Conservation (phyloP, 2,888 invertebrate species). For the Drosophila recens region DNA sequence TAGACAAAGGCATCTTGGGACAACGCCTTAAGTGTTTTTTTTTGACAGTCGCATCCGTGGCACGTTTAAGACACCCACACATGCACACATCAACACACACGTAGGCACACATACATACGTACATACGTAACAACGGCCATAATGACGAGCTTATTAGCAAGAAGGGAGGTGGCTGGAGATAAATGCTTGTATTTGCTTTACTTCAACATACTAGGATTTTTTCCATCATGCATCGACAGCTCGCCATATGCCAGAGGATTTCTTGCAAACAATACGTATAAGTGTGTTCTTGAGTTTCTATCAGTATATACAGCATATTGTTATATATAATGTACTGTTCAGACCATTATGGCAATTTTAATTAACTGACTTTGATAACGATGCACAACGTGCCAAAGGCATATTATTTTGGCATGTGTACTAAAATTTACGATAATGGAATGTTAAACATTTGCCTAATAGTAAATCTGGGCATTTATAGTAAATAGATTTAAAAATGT, state of each 20-base stretch:
- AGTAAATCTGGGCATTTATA: too few species aligned
- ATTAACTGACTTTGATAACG: conserved; percentile 70
- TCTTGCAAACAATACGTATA: conserved; percentile 59
- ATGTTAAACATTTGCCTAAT: background rate
- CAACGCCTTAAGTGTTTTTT: conserved; percentile 71
- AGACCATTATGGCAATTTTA: conserved; percentile 75
- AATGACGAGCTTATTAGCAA: conserved; percentile 68
- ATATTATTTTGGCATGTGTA: background rate
- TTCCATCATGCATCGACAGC: conserved; percentile 31
- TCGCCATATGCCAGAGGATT: conserved; percentile 58
- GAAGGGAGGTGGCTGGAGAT: conserved; percentile 42
- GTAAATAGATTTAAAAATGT: too few species aligned
- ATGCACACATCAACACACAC: conserved; percentile 7
- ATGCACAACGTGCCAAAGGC: background rate
- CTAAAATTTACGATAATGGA: background rate
- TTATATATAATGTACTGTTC: conserved; percentile 33
- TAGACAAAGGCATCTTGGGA: conserved; percentile 74
- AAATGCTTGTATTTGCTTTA: conserved; percentile 56
- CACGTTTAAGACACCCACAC: conserved; percentile 54
- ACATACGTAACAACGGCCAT: conserved; percentile 23
- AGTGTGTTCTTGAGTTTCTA: conserved; percentile 52
- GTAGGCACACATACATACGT: conserved; percentile 13
- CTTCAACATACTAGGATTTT: conserved; percentile 39
- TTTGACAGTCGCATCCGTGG: conserved; percentile 68
- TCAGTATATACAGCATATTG: conserved; percentile 12